Base-by-base conservation (phyloP, 2,888 invertebrate genomes). In the Criorhina ranunculi region DNA sequence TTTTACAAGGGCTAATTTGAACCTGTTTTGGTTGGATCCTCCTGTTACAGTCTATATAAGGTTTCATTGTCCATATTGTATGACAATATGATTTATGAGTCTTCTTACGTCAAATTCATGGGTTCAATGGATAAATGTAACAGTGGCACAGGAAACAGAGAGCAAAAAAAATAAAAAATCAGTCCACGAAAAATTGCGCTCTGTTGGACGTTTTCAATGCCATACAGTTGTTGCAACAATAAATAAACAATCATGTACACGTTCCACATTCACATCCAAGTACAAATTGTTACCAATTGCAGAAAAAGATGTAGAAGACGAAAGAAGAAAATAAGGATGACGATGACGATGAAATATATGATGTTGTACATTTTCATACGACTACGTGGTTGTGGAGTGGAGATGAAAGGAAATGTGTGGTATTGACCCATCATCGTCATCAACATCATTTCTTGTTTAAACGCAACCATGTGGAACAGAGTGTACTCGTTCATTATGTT, bases 401-500 rank as follows among this genome's bases (percentile, higher is more conserved):
- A n/a, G 55, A 11, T 64, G 59, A 15, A 17, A 44, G 7, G n/a
- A 35, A 66, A 17, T 24, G 59, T 37, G 46, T 51, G 76, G 37
- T 66, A 76, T 76, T 76, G 76, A 76, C 76, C 57, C 76, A 67
- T 76, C 49, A 59, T 19, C 66, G 17, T 37, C 44, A 24, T 53
- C 51, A 15, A 35, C 29, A 37, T 46, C 42, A 57, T 69, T 75
- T 37, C 53, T 55, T 69, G 35, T 70, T 64, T 49, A 49, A 72
- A 78, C 60, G 64, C 72, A 82, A 33, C 67, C 82, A 60, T 72
- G 78, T 67, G 66, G 37, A 82, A 53, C 55, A 60, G 44, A 73
- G 78, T 78, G 66, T 78, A 72, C 64, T 70, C 51, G 64, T 66
- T 82, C 77, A 77, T 77, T 77, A 72, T 82, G 59, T 72, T 77